Base-by-base conservation (phyloP, 2,797 vertebrate species). In the Amblyraja radiata region DNA sequence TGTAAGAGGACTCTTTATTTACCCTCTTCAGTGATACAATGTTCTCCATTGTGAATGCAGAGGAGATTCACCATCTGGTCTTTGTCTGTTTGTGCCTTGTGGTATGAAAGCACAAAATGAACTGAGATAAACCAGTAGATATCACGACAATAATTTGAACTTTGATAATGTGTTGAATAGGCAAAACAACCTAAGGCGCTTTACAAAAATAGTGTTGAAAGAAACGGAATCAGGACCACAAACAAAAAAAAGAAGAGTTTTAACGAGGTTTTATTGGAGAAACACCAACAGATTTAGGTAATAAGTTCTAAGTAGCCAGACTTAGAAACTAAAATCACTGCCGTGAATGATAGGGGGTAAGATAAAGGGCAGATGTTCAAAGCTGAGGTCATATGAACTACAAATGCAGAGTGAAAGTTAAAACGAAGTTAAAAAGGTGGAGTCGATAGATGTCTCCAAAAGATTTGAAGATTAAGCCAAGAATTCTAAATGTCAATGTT, bases 1-100 rank as follows among this genome's bases (percentile, higher is more conserved):
- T 71, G 65, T 54, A 76, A 74, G 21, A 73, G 76, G 90, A 68
- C 90, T 54, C n/a, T 92, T 76, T 74, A 11, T 74, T 76, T 74
- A 23, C 14, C 71, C 68, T 73, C 23, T 91, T 25, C 71, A 74
- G 71, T 91, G 39, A 13, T 6, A 74, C 90, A 91, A 36, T 73
- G 74, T 74, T 91, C 90, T 91, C 39, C 74, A 91, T 91, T 91
- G 90, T 91, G 68, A 28, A 18, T 76, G 71, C 36, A 58, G 71
- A 92, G 39, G 39, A 74, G 39, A 91, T 91, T 91, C 36, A 9
- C 25, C 71, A 74, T 76, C 71, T 92, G 68, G 36, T 74, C 25
- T 39, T 74, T 28, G 90, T 73, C 71, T 74, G 90, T 46, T 73
- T 92, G 11, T 76, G 39, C 32, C 23, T 74, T 25, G 71, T 58